Evolutionary conservation across 2,797 vertebrate genomes (phyloP).

Genomic region (Menidia menidia): DNA sequence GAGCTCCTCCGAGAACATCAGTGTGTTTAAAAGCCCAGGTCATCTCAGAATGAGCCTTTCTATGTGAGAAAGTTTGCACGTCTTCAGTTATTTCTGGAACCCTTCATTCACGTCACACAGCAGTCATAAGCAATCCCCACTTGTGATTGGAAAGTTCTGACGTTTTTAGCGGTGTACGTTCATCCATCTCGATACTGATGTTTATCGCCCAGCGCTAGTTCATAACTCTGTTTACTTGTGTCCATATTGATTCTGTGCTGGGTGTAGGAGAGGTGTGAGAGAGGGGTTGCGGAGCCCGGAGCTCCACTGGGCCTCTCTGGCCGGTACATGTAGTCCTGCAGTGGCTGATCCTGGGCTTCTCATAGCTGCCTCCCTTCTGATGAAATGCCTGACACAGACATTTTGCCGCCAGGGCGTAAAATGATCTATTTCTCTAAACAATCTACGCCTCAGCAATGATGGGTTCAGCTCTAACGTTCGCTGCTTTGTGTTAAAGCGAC

Average conservation of each 20-base stretch:
- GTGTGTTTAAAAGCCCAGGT: too few species aligned
- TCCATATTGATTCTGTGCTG: conserved; percentile 64
- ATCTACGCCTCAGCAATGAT: not conserved
- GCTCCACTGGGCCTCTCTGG: conserved; percentile 24
- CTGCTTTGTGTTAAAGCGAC: conserved; percentile 25
- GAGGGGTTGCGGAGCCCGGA: conserved; percentile 36
- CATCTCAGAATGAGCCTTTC: too few species aligned
- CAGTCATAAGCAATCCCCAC: too few species aligned
- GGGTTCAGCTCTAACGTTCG: conserved; percentile 6
- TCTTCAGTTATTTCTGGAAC: too few species aligned
- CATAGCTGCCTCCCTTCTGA: conserved; percentile 21
- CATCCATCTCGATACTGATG: too few species aligned
- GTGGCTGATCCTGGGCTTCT: conserved; percentile 25
- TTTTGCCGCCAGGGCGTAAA: conserved; percentile 23
- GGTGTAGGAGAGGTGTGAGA: conserved; percentile 33
- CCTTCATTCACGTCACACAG: too few species aligned
- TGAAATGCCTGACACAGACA: conserved; percentile 14
- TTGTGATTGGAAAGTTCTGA: too few species aligned
- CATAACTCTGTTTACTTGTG: conserved; percentile 63
- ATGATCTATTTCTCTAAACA: conserved; percentile 16
- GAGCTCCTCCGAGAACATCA: too few species aligned
- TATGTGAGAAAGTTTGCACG: too few species aligned
- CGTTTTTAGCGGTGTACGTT: too few species aligned
- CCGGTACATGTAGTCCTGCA: conserved; percentile 28
- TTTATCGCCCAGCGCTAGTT: conserved; percentile 22